Conservation (phyloP, 2,797 vertebrate genomes). For the Semaprochilodus insignis region DNA sequence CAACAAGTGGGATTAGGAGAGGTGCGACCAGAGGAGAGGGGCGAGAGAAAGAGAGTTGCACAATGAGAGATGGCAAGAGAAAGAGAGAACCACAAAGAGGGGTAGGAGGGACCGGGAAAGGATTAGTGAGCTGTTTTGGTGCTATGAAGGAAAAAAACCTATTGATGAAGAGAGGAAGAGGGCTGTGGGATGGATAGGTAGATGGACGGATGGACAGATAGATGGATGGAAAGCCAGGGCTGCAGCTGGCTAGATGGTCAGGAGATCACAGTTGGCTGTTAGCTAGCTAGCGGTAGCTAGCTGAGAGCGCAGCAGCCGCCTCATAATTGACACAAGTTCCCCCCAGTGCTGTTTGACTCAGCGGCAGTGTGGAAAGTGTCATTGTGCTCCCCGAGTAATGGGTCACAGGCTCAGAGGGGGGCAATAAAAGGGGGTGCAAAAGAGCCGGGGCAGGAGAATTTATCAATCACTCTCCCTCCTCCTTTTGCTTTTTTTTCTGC, state of each 20-base stretch:
- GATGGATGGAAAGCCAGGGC: slow-evolving; percentile 21
- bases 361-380: slow-evolving; percentile 52
- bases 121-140: slow-evolving; percentile 63
- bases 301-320: slow-evolving; percentile 49
- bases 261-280: slow-evolving; percentile 23
- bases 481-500: slow-evolving; percentile 40
- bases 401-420: slow-evolving; percentile 59
- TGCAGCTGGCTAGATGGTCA: slow-evolving; percentile 8
- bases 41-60: slow-evolving; percentile 46
- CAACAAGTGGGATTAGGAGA: slow-evolving; percentile 62
- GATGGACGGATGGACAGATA: slow-evolving; percentile 27
- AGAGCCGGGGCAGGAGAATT: slow-evolving; percentile 53
- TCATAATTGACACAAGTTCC: slow-evolving; percentile 54
- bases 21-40: slow-evolving; percentile 49
- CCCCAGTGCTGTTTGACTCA: slow-evolving; percentile 58
- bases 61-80: slow-evolving; percentile 53
- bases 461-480: slow-evolving; percentile 59
- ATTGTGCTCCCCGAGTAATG: slow-evolving; percentile 57
- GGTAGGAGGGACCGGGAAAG: slow-evolving; percentile 53
- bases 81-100: slow-evolving; percentile 56
- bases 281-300: slow-evolving; percentile 29
- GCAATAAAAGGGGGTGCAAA: slow-evolving; percentile 60
- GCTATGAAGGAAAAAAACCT: slow-evolving; percentile 42
- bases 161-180: slow-evolving; percentile 55
- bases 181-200: slow-evolving; percentile 27